phyloP scores from a whole-genome alignment of 1,140 invertebrate species.

The Metaphire vulgaris region DNA sequence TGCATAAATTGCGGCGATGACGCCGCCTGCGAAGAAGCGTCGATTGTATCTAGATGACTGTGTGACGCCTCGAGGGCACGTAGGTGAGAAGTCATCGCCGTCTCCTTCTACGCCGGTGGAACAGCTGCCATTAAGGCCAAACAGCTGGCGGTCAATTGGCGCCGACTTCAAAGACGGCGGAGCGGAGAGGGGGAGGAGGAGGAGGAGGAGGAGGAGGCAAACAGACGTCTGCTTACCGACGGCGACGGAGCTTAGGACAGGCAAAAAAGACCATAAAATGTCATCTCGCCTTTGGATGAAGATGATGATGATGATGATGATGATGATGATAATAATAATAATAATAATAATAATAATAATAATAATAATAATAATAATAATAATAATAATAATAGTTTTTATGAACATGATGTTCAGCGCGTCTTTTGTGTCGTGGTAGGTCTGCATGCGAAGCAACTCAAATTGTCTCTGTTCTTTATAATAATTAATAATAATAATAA shows the following conservation, averaged over 20 bases:
- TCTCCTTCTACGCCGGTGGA: background rate
- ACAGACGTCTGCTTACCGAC: background rate
- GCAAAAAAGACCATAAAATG: background rate
- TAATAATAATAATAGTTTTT: too few relatives aligned
- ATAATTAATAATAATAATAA: too few relatives aligned
- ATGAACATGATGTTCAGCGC: too few relatives aligned
- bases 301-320: background rate
- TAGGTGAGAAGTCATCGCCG: conserved; percentile 1
- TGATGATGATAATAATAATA: background rate
- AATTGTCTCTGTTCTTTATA: too few relatives aligned
- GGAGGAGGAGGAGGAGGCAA: background rate
- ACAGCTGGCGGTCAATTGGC: background rate
- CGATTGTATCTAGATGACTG: background rate
- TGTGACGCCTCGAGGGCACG: background rate
- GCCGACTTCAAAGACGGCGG: background rate
- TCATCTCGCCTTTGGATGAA: background rate
- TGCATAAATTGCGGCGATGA: background rate
- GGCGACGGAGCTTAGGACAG: background rate
- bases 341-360: background rate
- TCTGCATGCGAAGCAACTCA: too few relatives aligned
- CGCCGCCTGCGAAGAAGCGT: background rate
- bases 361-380: too few relatives aligned
- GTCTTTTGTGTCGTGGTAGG: too few relatives aligned
- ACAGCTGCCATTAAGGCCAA: background rate
- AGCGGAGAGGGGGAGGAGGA: background rate